Evolutionary conservation across 2,113 vertebrate genomes (phyloP).

Genomic region (Marcusenius ussheri): DNA sequence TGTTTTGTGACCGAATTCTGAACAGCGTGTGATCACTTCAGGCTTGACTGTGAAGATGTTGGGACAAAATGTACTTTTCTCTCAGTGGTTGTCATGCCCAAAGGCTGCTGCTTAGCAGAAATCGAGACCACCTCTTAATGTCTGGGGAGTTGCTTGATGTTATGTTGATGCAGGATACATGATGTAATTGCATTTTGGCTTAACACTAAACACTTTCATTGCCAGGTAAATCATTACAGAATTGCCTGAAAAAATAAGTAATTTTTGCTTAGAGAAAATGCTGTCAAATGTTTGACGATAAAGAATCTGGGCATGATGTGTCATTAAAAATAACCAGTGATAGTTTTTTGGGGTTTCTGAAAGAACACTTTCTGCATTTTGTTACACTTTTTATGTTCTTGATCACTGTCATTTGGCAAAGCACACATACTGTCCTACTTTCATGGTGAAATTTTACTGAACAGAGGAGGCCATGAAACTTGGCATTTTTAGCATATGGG

Average conservation of each 20-base stretch:
- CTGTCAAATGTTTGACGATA: background rate
- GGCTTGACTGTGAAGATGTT: background rate
- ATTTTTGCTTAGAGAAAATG: background rate
- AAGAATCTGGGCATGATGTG: background rate
- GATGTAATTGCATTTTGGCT: background rate
- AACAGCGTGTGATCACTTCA: background rate
- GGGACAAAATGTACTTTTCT: background rate
- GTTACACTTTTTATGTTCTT: background rate
- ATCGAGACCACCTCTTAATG: background rate
- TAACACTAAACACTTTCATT: background rate
- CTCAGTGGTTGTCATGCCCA: background rate
- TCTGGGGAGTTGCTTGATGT: background rate
- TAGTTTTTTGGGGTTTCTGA: background rate
- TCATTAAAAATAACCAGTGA: slow-evolving; percentile 13
- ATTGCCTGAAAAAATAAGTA: background rate
- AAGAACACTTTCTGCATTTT: background rate
- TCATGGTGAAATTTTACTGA: background rate
- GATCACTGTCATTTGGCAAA: background rate
- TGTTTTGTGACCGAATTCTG: background rate
- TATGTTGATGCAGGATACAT: background rate
- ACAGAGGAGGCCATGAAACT: background rate
- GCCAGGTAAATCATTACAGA: background rate
- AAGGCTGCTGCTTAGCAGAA: background rate
- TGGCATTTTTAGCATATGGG: background rate
- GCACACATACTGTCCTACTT: background rate